phyloP scores from a whole-genome alignment of 2,113 vertebrate species.

The Colius striatus region DNA sequence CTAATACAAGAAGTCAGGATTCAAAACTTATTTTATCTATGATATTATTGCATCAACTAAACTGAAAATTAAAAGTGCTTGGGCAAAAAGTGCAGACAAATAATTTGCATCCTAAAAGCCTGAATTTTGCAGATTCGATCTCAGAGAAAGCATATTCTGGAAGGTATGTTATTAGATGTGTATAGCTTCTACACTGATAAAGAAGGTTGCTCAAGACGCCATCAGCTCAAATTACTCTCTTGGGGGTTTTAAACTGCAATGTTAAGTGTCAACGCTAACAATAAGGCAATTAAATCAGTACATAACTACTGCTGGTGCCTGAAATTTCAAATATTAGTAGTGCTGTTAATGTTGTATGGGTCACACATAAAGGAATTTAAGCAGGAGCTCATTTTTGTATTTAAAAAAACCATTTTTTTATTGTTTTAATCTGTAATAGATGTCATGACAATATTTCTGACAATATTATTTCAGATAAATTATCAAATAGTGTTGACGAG shows the following conservation, averaged over 20 bases:
- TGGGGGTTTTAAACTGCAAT: background rate
- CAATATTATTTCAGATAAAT: constrained; percentile 12
- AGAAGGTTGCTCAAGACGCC: background rate
- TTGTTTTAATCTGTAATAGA: background rate
- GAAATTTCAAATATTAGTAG: constrained; percentile 1
- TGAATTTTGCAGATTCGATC: background rate
- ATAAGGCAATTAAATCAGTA: constrained; percentile 13
- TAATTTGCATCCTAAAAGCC: background rate
- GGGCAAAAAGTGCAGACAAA: background rate
- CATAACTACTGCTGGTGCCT: background rate
- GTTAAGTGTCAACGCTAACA: constrained; percentile 31
- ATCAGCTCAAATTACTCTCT: background rate
- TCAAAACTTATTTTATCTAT: background rate
- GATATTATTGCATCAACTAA: no score
- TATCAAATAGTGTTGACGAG: background rate
- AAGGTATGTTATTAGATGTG: background rate
- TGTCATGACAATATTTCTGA: background rate
- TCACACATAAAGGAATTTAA: background rate
- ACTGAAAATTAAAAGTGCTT: no score
- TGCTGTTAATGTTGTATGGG: background rate
- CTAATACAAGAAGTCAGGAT: background rate
- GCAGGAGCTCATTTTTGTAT: background rate
- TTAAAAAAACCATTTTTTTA: constrained; percentile 5
- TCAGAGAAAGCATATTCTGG: background rate
- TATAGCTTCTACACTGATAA: background rate